Evolutionary conservation across 2,113 vertebrate species (phyloP).

Genomic region (Calyptomena viridis): DNA sequence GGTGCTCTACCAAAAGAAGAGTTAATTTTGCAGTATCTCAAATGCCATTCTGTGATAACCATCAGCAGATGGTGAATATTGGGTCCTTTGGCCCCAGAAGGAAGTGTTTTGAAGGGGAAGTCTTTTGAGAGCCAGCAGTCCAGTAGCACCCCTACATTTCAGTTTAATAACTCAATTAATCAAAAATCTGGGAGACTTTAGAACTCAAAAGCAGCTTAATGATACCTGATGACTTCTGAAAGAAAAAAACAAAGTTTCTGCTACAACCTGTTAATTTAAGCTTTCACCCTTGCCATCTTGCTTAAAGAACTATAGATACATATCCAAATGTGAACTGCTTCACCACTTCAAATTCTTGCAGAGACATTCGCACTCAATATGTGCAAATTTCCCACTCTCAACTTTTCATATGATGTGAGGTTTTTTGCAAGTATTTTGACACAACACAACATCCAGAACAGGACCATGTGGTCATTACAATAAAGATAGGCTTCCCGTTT

Average conservation of each 20-base stretch:
- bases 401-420: fast-evolving
- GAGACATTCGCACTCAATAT: background rate
- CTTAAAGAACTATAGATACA: background rate
- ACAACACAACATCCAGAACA: background rate
- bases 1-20: background rate
- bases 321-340: background rate
- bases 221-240: background rate
- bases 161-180: background rate
- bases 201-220: background rate
- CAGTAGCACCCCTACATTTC: background rate
- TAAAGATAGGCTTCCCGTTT: background rate
- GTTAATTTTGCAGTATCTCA: background rate
- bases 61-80: background rate
- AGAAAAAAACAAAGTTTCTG: background rate
- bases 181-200: background rate
- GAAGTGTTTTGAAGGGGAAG: background rate
- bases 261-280: background rate
- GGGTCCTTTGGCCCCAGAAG: background rate
- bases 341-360: background rate
- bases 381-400: background rate
- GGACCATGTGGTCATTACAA: background rate
- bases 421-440: background rate
- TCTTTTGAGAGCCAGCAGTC: background rate
- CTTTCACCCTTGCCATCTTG: background rate
- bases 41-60: background rate